Base-by-base conservation (phyloP, 2,888 invertebrate genomes). In the Bellardia pandia region DNA sequence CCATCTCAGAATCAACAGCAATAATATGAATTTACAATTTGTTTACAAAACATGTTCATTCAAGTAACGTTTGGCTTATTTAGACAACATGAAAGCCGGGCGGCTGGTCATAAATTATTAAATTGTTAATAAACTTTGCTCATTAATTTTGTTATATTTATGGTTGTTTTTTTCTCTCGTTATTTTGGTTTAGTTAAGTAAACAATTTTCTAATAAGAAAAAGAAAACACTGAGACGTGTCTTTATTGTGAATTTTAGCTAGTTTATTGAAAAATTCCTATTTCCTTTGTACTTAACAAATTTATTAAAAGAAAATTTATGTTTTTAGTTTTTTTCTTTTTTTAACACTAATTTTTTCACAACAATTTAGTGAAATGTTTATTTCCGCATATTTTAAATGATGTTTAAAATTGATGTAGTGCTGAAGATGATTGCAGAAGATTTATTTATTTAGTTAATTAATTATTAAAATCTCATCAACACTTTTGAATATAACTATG, bases 371-470 rank as follows among this genome's bases (percentile, higher is more conserved):
- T 33, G 33, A 45, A 53, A 23, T 40, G 45, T 58, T 74, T 81
- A 58, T 58, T 81, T 81, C 81, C 81, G 81, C 74, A 81, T 74
- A 74, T 74, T 74, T 81, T 58, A 3, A 40, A 5, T 66, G 14
- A 66, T 37, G 23, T 42, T 14, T 64, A 6, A 81, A 37, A 72
- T 56, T 58, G 33, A 74, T 68, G 66, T 16, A 1, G 45, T 9
- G 11, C 3, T 30, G 30, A 14, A 33, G n/a, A 30, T 23, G 56
- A 8, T 62, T 83, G 83, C 83, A 76, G 77, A 83, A 58, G 74
- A 62, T 2, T 42, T 51, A 74, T 14, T 13, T 30, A 48, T 68
- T 51, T 53, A 37, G 37, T 69, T 58, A 45, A 51, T 14, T 58
- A 30, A 74, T 78, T 6, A 66, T 60, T 48, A 66, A 16, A 62